Percentiles rank a stretch among this genome's conserved stretches.
phyloP scores from a whole-genome alignment of 2,113 vertebrate genomes.

The Brienomyrus longianalis region DNA sequence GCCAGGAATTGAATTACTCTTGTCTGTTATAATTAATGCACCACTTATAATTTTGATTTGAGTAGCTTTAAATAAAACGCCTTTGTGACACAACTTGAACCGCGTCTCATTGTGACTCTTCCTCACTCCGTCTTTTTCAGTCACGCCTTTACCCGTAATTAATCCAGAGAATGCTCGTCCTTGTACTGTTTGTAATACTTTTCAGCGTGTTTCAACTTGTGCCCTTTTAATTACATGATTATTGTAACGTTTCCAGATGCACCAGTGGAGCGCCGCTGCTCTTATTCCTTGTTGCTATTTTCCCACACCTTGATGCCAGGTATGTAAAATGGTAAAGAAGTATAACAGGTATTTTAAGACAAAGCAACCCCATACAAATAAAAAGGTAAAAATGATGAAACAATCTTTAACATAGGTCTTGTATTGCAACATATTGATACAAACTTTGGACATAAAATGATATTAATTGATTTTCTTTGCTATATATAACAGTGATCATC shows the following conservation, averaged over 20 bases:
- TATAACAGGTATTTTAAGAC: neutral
- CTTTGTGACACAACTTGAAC: neutral
- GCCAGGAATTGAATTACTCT: neutral
- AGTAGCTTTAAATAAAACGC: neutral
- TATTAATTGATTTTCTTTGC: neutral
- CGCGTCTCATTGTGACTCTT: neutral
- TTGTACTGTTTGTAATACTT: neutral
- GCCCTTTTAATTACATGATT: neutral
- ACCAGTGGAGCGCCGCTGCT: constrained; percentile 2
- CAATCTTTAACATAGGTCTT: neutral
- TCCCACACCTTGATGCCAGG: constrained; percentile 22
- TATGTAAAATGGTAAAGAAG: neutral
- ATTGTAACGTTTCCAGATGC: neutral
- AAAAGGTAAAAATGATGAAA: neutral
- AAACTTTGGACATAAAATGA: neutral
- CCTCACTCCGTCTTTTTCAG: neutral
- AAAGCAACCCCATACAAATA: neutral
- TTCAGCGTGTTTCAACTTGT: neutral
- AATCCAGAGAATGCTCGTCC: neutral
- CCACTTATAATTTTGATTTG: neutral
- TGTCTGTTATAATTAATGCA: neutral
- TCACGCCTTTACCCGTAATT: neutral
- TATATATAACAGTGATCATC: neutral
- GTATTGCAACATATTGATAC: neutral
- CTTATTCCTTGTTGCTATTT: constrained; percentile 14